These are phyloP conservation scores for Iguana delicatissima DNA, from an alignment of 2,797 vertebrate species.

Conservation along the genomic window DNA sequence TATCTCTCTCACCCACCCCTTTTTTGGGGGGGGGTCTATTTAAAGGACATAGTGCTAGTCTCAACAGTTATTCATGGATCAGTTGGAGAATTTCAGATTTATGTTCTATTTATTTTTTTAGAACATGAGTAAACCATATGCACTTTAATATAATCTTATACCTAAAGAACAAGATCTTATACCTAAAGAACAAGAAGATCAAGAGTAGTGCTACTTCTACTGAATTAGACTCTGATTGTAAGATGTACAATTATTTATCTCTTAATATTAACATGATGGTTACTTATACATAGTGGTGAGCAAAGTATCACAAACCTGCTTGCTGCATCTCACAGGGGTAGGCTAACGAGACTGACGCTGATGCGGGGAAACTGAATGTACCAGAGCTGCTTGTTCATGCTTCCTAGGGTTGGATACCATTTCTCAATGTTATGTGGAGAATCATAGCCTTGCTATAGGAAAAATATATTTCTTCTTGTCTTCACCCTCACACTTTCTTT, in stretches of 20 bases:
- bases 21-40: constrained; percentile 38
- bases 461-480: neutral
- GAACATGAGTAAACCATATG: neutral
- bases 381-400: neutral
- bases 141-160: neutral
- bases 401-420: neutral
- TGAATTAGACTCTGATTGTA: neutral
- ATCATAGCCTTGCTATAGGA: neutral
- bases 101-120: constrained; percentile 48
- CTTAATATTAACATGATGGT: neutral
- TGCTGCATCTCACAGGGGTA: neutral
- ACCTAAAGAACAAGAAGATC: neutral
- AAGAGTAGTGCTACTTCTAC: neutral
- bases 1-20: neutral
- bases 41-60: constrained; percentile 45
- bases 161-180: neutral
- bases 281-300: neutral
- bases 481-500: no score
- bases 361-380: neutral
- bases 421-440: neutral
- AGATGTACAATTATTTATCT: no score
- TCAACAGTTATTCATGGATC: neutral
- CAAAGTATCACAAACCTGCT: neutral
- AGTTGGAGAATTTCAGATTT: constrained; percentile 54
- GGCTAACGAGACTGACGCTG: neutral